phyloP scores from a whole-genome alignment of 1,140 invertebrate genomes.

The Drosophila simulans region DNA sequence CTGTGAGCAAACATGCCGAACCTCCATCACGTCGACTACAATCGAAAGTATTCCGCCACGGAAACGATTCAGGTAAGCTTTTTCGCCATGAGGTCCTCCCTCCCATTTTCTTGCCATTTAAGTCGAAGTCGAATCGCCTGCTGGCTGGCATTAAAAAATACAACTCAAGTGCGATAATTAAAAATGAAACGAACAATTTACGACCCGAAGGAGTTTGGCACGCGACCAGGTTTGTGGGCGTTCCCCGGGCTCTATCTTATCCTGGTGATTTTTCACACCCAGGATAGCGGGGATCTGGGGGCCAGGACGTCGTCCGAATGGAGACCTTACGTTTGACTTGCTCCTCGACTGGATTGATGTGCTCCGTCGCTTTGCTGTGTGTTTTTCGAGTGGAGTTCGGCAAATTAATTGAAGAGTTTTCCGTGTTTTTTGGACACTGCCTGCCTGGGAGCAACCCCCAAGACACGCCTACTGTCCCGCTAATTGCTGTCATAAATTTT shows the following conservation, averaged over 20 bases:
- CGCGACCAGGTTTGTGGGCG: constrained; percentile 54
- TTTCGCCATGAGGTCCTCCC: background rate
- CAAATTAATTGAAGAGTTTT: constrained; percentile 77
- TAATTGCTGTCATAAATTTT: constrained; percentile 80
- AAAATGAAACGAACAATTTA: constrained; percentile 75
- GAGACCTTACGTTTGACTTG: constrained; percentile 33
- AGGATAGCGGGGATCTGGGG: constrained; percentile 9
- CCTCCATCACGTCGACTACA: constrained; percentile 82
- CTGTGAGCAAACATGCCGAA: constrained; percentile 80
- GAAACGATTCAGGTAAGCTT: constrained; percentile 84
- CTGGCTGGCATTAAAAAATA: constrained; percentile 45
- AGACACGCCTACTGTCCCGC: constrained; percentile 55
- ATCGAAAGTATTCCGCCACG: constrained; percentile 84
- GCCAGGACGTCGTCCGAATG: constrained; percentile 6
- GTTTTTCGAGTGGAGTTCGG: constrained; percentile 60
- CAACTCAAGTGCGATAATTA: constrained; percentile 74
- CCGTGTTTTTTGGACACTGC: constrained; percentile 22
- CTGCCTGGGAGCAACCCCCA: constrained; percentile 30
- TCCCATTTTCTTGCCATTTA: constrained; percentile 3
- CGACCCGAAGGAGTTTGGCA: constrained; percentile 56
- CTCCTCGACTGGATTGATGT: constrained; percentile 67
- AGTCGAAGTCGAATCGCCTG: constrained; percentile 16
- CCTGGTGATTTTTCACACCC: constrained; percentile 61
- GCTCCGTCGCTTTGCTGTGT: constrained; percentile 49
- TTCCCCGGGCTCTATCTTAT: constrained; percentile 25